Conservation (phyloP, 2,888 invertebrate genomes). For the Fragum fragum region DNA sequence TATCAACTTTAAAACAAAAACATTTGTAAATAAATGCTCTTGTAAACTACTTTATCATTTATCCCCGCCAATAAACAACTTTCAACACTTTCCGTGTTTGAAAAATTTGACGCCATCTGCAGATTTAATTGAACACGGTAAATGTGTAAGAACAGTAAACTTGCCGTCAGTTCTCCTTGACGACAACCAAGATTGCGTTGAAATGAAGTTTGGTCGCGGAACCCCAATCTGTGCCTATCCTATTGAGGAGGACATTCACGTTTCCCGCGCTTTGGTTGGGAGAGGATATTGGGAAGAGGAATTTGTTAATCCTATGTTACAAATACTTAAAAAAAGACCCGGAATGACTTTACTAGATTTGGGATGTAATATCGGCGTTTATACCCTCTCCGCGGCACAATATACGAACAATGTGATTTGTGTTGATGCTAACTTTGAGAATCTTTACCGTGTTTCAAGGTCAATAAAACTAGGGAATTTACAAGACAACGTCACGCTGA, state of each 20-base stretch:
- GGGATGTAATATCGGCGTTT: slow-evolving; percentile 15
- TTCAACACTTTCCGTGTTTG: background rate
- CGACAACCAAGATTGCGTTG: background rate
- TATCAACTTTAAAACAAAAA: no score
- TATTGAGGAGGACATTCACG: background rate
- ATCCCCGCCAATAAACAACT: background rate
- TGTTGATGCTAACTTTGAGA: slow-evolving; percentile 11
- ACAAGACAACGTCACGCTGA: background rate
- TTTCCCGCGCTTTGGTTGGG: background rate
- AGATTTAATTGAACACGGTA: background rate
- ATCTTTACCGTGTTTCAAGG: background rate
- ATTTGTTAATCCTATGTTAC: background rate
- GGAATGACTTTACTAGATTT: background rate
- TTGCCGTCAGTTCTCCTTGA: background rate
- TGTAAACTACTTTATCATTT: background rate
- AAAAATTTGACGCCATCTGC: background rate
- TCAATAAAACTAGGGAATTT: background rate
- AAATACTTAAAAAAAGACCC: background rate
- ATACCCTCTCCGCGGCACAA: background rate
- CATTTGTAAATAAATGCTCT: background rate
- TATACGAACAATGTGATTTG: background rate
- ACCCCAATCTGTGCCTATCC: slow-evolving; percentile 5
- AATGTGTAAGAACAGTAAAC: slow-evolving; percentile 8
- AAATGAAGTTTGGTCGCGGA: slow-evolving; percentile 1
- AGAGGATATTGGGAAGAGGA: background rate